Conservation (phyloP, 2,888 invertebrate genomes). For the Monopis laevigella region DNA sequence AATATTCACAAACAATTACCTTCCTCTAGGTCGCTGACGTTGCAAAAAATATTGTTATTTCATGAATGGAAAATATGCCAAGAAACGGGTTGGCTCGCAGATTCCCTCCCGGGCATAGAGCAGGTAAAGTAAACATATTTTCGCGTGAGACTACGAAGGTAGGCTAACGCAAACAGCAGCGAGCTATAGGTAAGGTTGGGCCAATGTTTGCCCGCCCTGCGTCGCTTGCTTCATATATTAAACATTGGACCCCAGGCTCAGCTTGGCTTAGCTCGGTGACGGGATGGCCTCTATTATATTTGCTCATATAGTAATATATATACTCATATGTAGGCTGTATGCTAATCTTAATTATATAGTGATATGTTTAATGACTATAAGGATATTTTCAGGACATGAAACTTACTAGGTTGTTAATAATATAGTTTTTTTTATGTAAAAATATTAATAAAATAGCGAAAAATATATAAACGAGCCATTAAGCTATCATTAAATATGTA, state of each 20-base stretch:
- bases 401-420: too few relatives aligned
- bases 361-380: too few relatives aligned
- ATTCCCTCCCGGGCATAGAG: conserved; percentile 8
- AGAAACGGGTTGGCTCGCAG: conserved; percentile 27
- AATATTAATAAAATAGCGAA: too few relatives aligned
- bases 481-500: too few relatives aligned
- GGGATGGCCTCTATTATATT: conserved; percentile 2
- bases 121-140: conserved; percentile 63
- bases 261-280: conserved; percentile 19
- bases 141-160: conserved; percentile 61
- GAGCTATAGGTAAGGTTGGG: conserved; percentile 50
- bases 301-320: too few relatives aligned
- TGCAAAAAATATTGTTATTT: conserved; percentile 19
- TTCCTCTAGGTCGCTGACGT: too few relatives aligned
- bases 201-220: conserved; percentile 55
- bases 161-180: conserved; percentile 47
- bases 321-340: too few relatives aligned
- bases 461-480: too few relatives aligned
- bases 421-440: too few relatives aligned
- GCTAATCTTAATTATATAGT: too few relatives aligned
- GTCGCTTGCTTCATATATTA: conserved; percentile 66
- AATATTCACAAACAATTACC: too few relatives aligned
- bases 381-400: too few relatives aligned
- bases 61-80: conserved; percentile 43
- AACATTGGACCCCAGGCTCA: conserved; percentile 39